Evolutionary conservation across 2,797 vertebrate genomes (phyloP).

Genomic region (Neomorphus geoffroyi): DNA sequence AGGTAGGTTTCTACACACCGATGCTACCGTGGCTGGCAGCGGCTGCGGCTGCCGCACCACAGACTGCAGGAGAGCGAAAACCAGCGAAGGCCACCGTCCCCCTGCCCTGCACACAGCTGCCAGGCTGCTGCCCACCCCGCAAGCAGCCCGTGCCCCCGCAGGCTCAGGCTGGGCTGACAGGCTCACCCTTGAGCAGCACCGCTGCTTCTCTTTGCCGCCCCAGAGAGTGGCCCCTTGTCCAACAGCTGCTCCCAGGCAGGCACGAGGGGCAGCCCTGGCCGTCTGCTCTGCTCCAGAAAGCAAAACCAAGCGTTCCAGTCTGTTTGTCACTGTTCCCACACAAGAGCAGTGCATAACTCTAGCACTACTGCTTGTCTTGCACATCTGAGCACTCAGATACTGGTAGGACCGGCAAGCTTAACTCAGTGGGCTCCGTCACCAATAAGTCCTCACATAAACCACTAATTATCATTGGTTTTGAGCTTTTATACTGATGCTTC

Average conservation of each 20-base stretch:
- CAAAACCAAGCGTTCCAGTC: not conserved
- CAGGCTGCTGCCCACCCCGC: not conserved
- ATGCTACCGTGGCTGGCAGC: rapidly evolving
- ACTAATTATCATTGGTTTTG: not conserved
- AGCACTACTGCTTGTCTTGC: not conserved
- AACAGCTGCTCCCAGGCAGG: not conserved
- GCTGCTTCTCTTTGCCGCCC: rapidly evolving
- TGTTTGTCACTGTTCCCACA: not conserved
- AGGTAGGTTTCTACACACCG: not conserved
- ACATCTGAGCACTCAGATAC: not conserved
- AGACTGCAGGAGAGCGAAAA: not conserved
- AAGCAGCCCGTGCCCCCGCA: not conserved
- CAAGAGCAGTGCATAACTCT: not conserved
- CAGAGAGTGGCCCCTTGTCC: not conserved
- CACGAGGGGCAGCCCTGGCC: not conserved
- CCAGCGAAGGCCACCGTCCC: not conserved
- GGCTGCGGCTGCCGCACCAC: rapidly evolving
- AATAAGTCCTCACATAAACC: not conserved
- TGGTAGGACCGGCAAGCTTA: not conserved
- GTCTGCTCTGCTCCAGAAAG: not conserved
- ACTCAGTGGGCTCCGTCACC: not conserved
- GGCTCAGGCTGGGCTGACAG: not conserved
- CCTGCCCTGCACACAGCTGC: not conserved
- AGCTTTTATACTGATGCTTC: not conserved
- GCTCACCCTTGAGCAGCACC: not conserved